phyloP scores from a whole-genome alignment of 2,113 vertebrate species.

The Catagonus wagneri region DNA sequence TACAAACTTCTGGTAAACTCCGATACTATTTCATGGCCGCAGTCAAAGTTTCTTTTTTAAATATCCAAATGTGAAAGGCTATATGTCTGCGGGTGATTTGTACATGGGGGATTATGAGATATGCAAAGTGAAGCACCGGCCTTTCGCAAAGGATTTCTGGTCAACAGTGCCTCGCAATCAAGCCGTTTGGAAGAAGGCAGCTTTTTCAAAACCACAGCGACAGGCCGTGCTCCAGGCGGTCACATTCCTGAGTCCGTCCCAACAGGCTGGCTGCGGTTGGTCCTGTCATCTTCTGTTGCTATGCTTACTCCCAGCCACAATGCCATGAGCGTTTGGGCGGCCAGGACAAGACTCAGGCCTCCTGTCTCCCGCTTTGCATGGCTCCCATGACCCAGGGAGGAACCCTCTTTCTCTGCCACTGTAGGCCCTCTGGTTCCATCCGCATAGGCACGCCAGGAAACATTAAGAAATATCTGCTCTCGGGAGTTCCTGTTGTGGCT shows the following conservation, averaged over 20 bases:
- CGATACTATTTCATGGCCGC: background rate
- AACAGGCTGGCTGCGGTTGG: background rate
- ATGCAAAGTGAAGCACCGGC: background rate
- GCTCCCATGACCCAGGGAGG: background rate
- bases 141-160: background rate
- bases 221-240: background rate
- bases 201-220: slow-evolving; percentile 40
- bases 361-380: background rate
- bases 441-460: background rate
- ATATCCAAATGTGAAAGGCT: slow-evolving; percentile 11
- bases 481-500: no score
- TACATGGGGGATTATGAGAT: background rate
- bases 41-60: background rate
- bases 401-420: background rate
- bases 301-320: background rate
- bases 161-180: background rate
- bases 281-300: no score
- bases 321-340: background rate
- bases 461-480: background rate
- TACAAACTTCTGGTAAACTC: background rate
- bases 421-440: background rate
- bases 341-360: background rate
- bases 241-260: slow-evolving; percentile 45
- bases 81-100: background rate
- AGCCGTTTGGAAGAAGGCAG: background rate